Conservation (phyloP, 2,797 vertebrate genomes). For the Cyclopterus lumpus region DNA sequence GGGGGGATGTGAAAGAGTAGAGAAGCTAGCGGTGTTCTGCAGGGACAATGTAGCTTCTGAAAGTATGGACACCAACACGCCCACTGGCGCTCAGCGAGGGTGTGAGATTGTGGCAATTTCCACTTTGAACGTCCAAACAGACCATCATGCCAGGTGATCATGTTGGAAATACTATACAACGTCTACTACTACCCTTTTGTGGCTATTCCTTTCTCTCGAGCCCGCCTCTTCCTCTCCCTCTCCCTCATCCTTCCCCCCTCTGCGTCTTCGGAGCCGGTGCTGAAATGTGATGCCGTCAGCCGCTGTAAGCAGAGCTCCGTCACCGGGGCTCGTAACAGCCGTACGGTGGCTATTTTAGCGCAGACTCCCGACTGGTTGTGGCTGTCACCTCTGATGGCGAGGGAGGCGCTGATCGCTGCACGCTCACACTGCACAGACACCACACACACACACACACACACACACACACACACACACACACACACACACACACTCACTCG, state of each 20-base stretch:
- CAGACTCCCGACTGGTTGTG: conserved; percentile 72
- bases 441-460: conserved; percentile 6
- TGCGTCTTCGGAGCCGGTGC: conserved; percentile 7
- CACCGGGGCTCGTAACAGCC: conserved; percentile 68
- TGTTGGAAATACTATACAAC: neutral
- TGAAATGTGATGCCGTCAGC: conserved; percentile 75
- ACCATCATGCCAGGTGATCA: neutral
- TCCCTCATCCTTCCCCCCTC: conserved; percentile 7
- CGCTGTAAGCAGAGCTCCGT: conserved; percentile 73
- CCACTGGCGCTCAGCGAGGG: too few relatives aligned
- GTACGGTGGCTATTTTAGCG: conserved; percentile 80
- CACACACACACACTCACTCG: neutral
- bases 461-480: neutral
- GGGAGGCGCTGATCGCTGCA: conserved; percentile 63
- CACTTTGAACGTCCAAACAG: neutral
- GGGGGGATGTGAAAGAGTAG: too few relatives aligned
- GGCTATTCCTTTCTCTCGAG: neutral
- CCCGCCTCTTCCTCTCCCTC: neutral
- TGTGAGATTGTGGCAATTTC: too few relatives aligned
- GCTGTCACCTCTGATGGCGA: conserved; percentile 79
- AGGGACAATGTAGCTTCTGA: neutral
- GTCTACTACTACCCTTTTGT: neutral
- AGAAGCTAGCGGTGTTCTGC: too few relatives aligned
- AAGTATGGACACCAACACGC: neutral
- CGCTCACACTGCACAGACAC: too few relatives aligned